Conservation (phyloP, 1,140 invertebrate genomes). For the Caenorhabditis inopinata region DNA sequence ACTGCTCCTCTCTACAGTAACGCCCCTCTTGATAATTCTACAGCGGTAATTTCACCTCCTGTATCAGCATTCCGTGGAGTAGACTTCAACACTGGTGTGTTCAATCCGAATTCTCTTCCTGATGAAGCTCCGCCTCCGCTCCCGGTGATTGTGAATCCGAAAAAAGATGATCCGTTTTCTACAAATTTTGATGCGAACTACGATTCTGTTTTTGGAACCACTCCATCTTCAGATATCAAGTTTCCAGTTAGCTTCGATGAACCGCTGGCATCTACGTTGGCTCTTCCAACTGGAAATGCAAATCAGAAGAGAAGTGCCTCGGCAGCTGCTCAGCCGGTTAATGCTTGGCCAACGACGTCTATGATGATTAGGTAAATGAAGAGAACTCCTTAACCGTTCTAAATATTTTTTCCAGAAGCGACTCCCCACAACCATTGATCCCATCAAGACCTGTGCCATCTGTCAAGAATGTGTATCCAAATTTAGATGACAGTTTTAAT, state of each 20-base stretch:
- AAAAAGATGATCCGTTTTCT: background rate
- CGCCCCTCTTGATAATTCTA: too few species aligned
- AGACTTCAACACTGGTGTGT: background rate
- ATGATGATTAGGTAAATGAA: background rate
- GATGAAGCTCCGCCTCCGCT: constrained; percentile 6
- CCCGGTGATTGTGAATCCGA: background rate
- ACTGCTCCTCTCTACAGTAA: background rate
- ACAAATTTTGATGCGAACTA: background rate
- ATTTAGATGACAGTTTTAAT: background rate
- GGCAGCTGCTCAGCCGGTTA: background rate
- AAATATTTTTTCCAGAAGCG: background rate
- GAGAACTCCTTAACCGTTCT: background rate
- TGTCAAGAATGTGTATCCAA: constrained; percentile 6
- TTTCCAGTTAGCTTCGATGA: constrained; percentile 11
- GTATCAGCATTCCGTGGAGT: constrained; percentile 16
- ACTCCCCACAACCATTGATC: constrained; percentile 39
- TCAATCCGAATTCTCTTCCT: background rate
- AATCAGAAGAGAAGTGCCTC: constrained; percentile 23
- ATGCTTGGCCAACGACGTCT: background rate
- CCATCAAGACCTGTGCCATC: constrained; percentile 23
- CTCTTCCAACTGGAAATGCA: background rate
- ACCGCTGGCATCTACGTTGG: background rate
- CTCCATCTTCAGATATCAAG: background rate
- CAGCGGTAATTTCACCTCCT: background rate
- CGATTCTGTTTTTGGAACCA: background rate